Conservation (phyloP, 2,797 vertebrate genomes). For the Hippopotamyrus pictus region DNA sequence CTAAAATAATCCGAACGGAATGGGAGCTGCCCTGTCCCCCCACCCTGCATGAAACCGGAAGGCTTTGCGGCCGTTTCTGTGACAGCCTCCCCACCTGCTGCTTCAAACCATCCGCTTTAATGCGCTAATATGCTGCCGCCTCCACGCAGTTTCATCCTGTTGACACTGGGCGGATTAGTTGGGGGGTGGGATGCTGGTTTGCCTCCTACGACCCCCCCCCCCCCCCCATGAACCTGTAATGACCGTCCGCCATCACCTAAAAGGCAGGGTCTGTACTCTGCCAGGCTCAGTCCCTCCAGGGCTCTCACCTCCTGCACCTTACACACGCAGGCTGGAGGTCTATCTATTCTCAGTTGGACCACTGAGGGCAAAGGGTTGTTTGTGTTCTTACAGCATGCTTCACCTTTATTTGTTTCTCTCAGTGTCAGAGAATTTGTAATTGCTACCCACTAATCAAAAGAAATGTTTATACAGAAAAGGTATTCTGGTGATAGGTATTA, state of each 20-base stretch:
- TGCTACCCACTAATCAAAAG: neutral
- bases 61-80: neutral
- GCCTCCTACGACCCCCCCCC: constrained; percentile 45
- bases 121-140: neutral
- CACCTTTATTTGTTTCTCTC: neutral
- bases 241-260: constrained; percentile 51
- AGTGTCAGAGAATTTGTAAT: neutral
- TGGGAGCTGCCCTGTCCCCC: neutral
- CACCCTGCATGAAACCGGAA: neutral
- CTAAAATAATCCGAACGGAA: neutral
- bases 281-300: neutral
- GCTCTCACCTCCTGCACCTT: constrained; percentile 31
- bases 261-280: constrained; percentile 36
- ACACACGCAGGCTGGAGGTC: neutral
- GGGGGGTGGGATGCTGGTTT: constrained; percentile 57
- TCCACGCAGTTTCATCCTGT: constrained; percentile 11
- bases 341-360: neutral
- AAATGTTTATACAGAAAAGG: neutral
- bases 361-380: neutral
- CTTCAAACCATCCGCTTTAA: neutral
- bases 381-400: neutral
- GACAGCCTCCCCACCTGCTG: neutral
- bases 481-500: neutral
- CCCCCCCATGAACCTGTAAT: constrained; percentile 35
- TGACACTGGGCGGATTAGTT: constrained; percentile 47